These are phyloP conservation scores for Corapipo altera DNA, from an alignment of 2,113 vertebrate genomes.

Conservation along the genomic window DNA sequence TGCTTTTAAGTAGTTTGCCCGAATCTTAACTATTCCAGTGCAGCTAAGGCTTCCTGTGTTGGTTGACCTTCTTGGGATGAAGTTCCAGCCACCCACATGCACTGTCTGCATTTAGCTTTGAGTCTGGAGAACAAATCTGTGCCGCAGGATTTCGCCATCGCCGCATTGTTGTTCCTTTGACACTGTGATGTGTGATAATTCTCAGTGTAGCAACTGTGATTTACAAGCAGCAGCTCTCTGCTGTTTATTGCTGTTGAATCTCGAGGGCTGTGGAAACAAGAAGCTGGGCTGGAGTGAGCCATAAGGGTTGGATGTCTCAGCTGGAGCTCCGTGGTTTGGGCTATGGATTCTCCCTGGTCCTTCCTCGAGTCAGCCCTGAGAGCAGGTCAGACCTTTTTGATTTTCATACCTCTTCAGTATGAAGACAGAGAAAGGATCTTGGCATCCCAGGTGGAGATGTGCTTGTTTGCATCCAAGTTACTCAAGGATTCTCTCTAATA, in stretches of 20 bases:
- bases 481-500: background rate
- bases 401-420: background rate
- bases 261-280: background rate
- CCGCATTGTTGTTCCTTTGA: background rate
- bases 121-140: background rate
- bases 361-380: background rate
- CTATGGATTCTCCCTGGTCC: accelerated
- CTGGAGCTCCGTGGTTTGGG: background rate
- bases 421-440: background rate
- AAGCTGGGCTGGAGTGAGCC: background rate
- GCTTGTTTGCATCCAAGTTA: background rate
- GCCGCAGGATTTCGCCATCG: accelerated
- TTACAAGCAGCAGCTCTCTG: background rate
- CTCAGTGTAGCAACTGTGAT: background rate
- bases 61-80: background rate
- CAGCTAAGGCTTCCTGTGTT: background rate
- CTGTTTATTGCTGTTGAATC: background rate
- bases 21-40: background rate
- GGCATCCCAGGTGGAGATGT: background rate
- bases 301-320: accelerated
- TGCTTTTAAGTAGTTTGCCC: background rate
- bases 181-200: accelerated
- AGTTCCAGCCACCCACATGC: background rate
- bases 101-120: background rate
- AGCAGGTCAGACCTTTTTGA: background rate